A percentile compares a stretch with the other conserved stretches of the same genome.
Conservation (phyloP, 2,888 invertebrate genomes). For the Allacma fusca region DNA sequence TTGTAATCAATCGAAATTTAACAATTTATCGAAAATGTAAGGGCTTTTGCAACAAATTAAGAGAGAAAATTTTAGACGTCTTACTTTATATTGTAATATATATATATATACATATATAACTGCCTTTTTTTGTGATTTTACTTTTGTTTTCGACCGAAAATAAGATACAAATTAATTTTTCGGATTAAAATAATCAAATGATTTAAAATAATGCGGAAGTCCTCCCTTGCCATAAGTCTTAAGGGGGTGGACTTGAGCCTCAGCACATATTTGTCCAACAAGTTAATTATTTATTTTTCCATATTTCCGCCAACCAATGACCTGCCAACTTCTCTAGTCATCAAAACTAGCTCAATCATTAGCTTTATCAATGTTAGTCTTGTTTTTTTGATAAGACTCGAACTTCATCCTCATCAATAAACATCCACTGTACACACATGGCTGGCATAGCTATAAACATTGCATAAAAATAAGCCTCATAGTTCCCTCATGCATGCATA, state of each 20-base stretch:
- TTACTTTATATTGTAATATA: constrained; percentile 28
- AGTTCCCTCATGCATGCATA: too few species aligned
- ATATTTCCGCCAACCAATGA: background rate
- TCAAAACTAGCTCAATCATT: constrained; percentile 19
- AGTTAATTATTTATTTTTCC: too few species aligned
- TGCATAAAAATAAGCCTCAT: background rate
- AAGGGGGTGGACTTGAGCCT: background rate
- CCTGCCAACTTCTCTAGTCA: background rate
- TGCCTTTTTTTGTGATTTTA: constrained; percentile 28
- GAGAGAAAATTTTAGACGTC: constrained; percentile 24
- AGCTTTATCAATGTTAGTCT: background rate
- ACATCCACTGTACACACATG: too few species aligned
- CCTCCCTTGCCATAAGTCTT: background rate
- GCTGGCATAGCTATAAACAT: background rate
- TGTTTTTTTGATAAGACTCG: background rate
- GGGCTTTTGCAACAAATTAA: constrained; percentile 39
- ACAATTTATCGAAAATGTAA: constrained; percentile 31
- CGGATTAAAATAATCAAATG: constrained; percentile 27
- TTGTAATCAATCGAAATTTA: constrained; percentile 63
- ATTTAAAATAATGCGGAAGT: background rate
- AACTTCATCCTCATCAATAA: background rate
- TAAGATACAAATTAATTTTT: constrained; percentile 29
- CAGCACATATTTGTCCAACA: background rate
- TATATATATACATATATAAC: constrained; percentile 28
- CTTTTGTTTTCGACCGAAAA: constrained; percentile 26